Base-by-base conservation (phyloP, 1,140 invertebrate genomes). In the Chrysomallon squamiferum region DNA sequence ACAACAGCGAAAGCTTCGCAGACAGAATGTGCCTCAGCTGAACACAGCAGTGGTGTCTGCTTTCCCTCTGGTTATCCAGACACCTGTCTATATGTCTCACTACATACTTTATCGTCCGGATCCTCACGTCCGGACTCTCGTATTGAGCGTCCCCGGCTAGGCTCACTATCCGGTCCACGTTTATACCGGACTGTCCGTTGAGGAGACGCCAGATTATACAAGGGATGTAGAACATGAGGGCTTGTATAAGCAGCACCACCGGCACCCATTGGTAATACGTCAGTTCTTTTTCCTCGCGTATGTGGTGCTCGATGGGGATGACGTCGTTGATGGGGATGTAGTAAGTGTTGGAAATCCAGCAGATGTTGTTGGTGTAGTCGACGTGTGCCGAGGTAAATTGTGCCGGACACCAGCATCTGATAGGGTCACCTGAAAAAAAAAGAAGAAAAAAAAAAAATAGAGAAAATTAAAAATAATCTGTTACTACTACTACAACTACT, bases 211-310 rank as follows among this genome's bases (percentile, higher is more conserved):
- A 89, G 20, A 89, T 79, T 18, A 89, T 86, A 65, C 88, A 87
- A 1, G 88, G 88, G 60, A 88, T 62, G 71, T 89, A 88, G 74
- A 88, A 89, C 58, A 88, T 78, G 30, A 87, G 81, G 4, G 87
- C 88, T 77, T 89, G 87, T 3, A 88, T 78, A 29, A 88, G 71
- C 15, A 89, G 72, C 65, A 89, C 87, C 32, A 89, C 84, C 5
- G 88, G 88, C 6, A 88, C 86, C 88, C 88, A 89, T 72, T 89
- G 88, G 72, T 89, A 89, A 71, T 89, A 89, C 61, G 81, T 81
- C 50, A 85, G 71, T 64, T 84, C 76, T 45, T 76, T 78, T 30
- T 80, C 77, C 54, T 73, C 67, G 4, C 74, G 65, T 22, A 76
- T 68, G 43, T 71, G 58, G 29, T 76, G 71, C 62, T 80, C 72